Evolutionary conservation across 2,113 vertebrate genomes (phyloP).

Genomic region (Sterna hirundo): DNA sequence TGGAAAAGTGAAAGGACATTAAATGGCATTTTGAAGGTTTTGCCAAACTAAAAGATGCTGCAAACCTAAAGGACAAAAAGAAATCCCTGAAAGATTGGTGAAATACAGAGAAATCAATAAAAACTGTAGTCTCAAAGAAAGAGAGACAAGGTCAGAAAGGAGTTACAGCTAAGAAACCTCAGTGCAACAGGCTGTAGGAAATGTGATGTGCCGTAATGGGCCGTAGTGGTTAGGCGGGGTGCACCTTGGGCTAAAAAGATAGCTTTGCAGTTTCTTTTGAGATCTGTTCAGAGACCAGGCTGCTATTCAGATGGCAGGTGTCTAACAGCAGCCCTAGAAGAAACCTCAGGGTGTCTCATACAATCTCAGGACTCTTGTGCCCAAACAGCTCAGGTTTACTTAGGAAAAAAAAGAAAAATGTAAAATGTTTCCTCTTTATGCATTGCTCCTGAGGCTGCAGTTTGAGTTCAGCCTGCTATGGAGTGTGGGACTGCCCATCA

Average conservation of each 20-base stretch:
- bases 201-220: neutral
- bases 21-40: neutral
- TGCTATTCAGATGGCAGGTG: neutral
- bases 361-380: neutral
- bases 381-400: neutral
- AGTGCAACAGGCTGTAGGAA: neutral
- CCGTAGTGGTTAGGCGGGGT: neutral
- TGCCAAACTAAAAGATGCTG: neutral
- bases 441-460: neutral
- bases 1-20: neutral
- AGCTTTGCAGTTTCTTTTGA: neutral
- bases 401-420: neutral
- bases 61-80: neutral
- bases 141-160: neutral
- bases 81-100: neutral
- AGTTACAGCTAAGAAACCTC: neutral
- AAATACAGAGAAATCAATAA: neutral
- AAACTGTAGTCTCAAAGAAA: neutral
- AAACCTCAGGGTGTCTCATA: neutral
- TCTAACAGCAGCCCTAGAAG: neutral
- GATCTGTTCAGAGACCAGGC: neutral
- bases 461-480: neutral
- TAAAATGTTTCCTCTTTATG: neutral
- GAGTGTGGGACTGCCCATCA: neutral
- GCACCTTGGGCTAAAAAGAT: neutral